Percentiles rank a stretch among this genome's conserved stretches.
phyloP scores from a whole-genome alignment of 1,140 invertebrate genomes.

The Zeugodacus cucurbitae region DNA sequence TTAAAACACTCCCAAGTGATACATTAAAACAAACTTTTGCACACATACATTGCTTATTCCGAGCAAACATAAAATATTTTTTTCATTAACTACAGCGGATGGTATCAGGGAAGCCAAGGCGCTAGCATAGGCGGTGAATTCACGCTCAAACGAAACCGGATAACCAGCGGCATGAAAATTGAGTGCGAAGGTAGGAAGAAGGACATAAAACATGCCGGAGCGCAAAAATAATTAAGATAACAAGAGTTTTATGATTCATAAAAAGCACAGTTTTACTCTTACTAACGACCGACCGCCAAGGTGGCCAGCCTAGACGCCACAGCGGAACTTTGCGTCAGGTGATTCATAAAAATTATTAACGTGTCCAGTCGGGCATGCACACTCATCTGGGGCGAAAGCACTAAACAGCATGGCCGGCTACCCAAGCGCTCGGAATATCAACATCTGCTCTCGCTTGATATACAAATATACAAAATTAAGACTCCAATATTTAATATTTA shows the following conservation, averaged over 20 bases:
- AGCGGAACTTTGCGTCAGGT: neutral
- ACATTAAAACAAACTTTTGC: neutral
- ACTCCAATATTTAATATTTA: too few species aligned
- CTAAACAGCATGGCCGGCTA: too few species aligned
- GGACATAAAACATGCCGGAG: slow-evolving; percentile 10
- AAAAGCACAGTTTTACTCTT: slow-evolving; percentile 22
- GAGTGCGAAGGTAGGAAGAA: neutral
- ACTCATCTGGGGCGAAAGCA: neutral
- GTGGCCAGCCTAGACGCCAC: neutral
- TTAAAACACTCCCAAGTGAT: slow-evolving; percentile 17
- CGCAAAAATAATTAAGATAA: slow-evolving; percentile 39
- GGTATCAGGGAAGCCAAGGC: neutral
- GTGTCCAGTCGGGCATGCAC: neutral
- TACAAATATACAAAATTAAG: too few species aligned
- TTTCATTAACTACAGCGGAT: neutral
- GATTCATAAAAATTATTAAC: neutral
- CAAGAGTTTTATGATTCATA: slow-evolving; percentile 40
- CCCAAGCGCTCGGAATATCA: too few species aligned
- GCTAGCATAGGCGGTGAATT: neutral
- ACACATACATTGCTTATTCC: neutral
- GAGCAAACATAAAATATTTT: neutral
- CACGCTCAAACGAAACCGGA: neutral
- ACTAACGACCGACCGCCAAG: neutral
- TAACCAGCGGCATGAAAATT: neutral
- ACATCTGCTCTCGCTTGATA: too few species aligned